Percentiles rank a stretch among this genome's conserved stretches.
Conservation (phyloP, 92 coral and sea anemone genomes). For the Epizoanthus ramosus region DNA sequence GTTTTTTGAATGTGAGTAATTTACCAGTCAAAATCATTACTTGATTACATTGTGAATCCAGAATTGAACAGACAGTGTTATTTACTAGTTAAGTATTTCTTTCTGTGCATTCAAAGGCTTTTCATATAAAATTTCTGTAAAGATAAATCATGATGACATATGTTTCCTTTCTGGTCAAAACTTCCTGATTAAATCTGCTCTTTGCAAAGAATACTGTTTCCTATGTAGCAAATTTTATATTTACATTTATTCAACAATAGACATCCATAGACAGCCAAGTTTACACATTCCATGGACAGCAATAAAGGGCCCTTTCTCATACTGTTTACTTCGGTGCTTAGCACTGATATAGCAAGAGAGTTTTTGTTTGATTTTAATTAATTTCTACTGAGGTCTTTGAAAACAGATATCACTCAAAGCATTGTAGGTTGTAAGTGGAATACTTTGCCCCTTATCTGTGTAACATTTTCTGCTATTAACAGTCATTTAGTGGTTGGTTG, state of each 20-base stretch:
- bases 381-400: neutral
- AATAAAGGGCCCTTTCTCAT: neutral
- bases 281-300: neutral
- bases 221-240: neutral
- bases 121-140: neutral
- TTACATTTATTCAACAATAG: neutral
- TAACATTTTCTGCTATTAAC: neutral
- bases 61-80: neutral
- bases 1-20: too few relatives aligned
- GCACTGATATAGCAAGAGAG: neutral
- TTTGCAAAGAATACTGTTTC: neutral
- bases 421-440: neutral
- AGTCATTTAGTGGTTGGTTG: slow-evolving; percentile 1
- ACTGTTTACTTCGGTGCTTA: neutral
- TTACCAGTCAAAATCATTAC: neutral
- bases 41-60: neutral
- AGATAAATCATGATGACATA: neutral
- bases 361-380: slow-evolving; percentile 10
- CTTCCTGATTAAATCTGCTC: neutral
- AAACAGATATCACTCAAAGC: neutral
- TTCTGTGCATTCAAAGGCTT: neutral
- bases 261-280: neutral
- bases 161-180: neutral
- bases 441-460: neutral
- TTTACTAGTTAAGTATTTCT: neutral